These are phyloP conservation scores for Himalopsyche kuldschensis DNA, from an alignment of 2,888 invertebrate species.

Conservation along the genomic window DNA sequence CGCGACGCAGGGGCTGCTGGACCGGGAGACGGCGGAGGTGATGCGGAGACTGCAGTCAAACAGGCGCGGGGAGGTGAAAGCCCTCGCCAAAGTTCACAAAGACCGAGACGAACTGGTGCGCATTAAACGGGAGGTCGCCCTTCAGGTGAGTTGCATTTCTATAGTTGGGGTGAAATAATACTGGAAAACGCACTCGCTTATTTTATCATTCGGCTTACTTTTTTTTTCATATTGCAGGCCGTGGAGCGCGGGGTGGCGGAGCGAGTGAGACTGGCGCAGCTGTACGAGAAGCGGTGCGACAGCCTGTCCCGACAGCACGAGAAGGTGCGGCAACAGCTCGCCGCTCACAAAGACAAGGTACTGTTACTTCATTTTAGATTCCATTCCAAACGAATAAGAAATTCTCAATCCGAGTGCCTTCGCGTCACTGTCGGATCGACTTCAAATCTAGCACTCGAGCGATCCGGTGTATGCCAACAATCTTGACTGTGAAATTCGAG, in stretches of 20 bases:
- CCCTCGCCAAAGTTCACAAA: conserved; percentile 81
- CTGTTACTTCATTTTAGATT: not conserved
- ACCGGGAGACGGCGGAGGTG: conserved; percentile 72
- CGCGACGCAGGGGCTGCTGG: conserved; percentile 58
- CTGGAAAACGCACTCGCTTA: not conserved
- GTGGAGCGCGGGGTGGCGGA: conserved; percentile 91
- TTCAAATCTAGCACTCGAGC: no score
- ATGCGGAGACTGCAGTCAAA: conserved; percentile 81
- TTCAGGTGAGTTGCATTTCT: conserved; percentile 16
- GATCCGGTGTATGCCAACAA: no score
- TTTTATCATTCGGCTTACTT: not conserved
- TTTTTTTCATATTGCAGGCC: conserved; percentile 56
- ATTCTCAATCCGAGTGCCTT: no score
- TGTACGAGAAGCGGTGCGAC: conserved; percentile 74
- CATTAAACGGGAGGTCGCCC: conserved; percentile 78
- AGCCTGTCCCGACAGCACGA: conserved; percentile 80
- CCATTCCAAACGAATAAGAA: not conserved
- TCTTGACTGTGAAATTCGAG: no score
- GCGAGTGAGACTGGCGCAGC: conserved; percentile 75
- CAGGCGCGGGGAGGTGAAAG: conserved; percentile 85
- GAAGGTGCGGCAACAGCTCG: conserved; percentile 68
- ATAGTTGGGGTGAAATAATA: not conserved
- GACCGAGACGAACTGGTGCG: conserved; percentile 89
- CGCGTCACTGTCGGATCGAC: no score
- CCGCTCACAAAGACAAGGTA: conserved; percentile 69